A percentile compares a stretch with the other conserved stretches of the same genome.
Conservation (phyloP, 2,888 invertebrate genomes). For the Amaurobius ferox region DNA sequence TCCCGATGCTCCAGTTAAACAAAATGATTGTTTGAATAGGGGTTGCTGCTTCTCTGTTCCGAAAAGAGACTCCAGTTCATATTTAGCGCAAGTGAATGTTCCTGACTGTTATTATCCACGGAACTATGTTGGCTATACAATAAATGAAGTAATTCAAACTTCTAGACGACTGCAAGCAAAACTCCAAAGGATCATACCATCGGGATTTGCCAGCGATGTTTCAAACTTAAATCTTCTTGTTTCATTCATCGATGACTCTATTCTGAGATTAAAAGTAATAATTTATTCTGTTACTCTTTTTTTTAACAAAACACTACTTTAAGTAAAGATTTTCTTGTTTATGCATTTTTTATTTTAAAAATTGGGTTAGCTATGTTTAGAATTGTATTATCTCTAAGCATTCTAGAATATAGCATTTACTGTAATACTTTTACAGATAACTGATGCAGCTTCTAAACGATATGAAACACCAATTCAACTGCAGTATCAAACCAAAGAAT, state of each 20-base stretch:
- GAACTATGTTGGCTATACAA: conserved; percentile 59
- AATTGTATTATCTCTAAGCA: neutral
- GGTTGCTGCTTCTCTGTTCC: conserved; percentile 56
- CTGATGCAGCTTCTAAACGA: conserved; percentile 39
- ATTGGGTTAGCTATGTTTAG: too few relatives aligned
- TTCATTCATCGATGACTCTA: conserved; percentile 41
- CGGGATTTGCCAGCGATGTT: conserved; percentile 69
- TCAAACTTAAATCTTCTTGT: conserved; percentile 25
- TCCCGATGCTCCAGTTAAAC: conserved; percentile 41
- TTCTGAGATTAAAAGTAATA: conserved; percentile 50
- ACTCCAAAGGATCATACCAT: conserved; percentile 45
- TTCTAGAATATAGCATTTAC: neutral
- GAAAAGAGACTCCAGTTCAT: neutral
- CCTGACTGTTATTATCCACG: conserved; percentile 70
- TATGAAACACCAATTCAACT: conserved; percentile 65
- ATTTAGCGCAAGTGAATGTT: conserved; percentile 39
- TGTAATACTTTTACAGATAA: conserved; percentile 44
- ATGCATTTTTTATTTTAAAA: neutral
- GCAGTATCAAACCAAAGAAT: conserved; percentile 20
- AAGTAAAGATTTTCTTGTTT: neutral
- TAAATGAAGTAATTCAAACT: conserved; percentile 14
- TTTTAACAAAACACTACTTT: too few relatives aligned
- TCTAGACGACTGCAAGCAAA: conserved; percentile 6
- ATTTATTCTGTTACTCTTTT: neutral
- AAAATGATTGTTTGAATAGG: conserved; percentile 39